Conservation (phyloP, 2,888 invertebrate species). For the Chaetoderma sp. region DNA sequence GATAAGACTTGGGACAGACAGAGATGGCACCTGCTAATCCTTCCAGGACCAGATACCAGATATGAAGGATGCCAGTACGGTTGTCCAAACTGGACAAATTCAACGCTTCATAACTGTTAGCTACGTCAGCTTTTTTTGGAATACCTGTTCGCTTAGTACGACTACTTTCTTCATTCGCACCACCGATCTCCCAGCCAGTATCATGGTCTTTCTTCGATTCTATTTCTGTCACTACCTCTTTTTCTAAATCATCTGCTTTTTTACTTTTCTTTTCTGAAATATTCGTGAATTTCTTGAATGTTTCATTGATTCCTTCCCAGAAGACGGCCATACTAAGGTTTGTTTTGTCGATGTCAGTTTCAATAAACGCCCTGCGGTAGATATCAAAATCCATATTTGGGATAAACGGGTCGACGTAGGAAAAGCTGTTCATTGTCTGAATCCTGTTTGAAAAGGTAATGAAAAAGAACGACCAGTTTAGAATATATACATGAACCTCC, state of each 20-base stretch:
- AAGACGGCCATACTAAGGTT: too few relatives aligned
- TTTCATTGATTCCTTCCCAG: too few relatives aligned
- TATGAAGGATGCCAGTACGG: constrained; percentile 79
- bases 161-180: too few relatives aligned
- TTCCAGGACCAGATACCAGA: constrained; percentile 89
- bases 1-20: constrained; percentile 81
- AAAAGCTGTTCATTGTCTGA: constrained; percentile 61
- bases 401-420: constrained; percentile 85
- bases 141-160: neutral
- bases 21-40: constrained; percentile 76
- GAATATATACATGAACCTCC: too few relatives aligned
- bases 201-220: too few relatives aligned
- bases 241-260: too few relatives aligned
- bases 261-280: too few relatives aligned
- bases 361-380: constrained; percentile 29
- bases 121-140: neutral
- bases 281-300: too few relatives aligned
- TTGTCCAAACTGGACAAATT: constrained; percentile 59
- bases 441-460: constrained; percentile 60
- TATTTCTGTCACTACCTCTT: too few relatives aligned
- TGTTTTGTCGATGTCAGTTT: too few relatives aligned
- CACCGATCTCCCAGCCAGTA: too few relatives aligned
- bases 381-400: constrained; percentile 55
- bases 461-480: constrained; percentile 4
- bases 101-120: neutral